phyloP scores from a whole-genome alignment of 2,797 vertebrate genomes.

The Oreochromis mossambicus region DNA sequence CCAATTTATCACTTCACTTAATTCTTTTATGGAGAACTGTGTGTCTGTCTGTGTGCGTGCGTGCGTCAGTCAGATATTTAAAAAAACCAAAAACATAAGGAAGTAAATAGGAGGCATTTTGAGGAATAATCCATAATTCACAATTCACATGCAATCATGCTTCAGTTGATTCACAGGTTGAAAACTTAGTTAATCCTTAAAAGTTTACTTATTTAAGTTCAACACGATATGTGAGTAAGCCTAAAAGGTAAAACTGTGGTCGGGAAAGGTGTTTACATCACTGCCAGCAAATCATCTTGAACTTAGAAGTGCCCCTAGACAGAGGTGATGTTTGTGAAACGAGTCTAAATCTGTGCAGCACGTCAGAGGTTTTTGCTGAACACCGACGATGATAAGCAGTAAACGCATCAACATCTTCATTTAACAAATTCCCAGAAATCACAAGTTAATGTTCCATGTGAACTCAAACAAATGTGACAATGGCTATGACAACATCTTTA shows the following conservation, averaged over 20 bases:
- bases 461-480: slow-evolving; percentile 33
- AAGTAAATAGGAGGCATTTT: background rate
- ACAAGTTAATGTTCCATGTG: slow-evolving; percentile 45
- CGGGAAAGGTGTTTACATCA: background rate
- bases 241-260: background rate
- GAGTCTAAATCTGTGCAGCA: background rate
- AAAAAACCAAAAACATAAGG: background rate
- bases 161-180: background rate
- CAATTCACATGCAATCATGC: background rate
- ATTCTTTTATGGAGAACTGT: slow-evolving; percentile 26
- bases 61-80: background rate
- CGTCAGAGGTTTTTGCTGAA: background rate
- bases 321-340: background rate
- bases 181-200: background rate
- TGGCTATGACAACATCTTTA: background rate
- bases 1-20: slow-evolving; percentile 55
- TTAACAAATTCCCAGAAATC: slow-evolving; percentile 11
- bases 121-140: background rate
- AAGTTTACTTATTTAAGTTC: background rate
- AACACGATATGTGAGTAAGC: background rate
- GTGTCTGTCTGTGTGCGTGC: background rate
- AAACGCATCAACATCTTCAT: background rate
- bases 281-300: background rate
- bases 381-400: background rate
- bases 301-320: background rate